A percentile compares a stretch with the other conserved stretches of the same genome.
Conservation (phyloP, 2,797 vertebrate genomes). For the Fratercula arctica region DNA sequence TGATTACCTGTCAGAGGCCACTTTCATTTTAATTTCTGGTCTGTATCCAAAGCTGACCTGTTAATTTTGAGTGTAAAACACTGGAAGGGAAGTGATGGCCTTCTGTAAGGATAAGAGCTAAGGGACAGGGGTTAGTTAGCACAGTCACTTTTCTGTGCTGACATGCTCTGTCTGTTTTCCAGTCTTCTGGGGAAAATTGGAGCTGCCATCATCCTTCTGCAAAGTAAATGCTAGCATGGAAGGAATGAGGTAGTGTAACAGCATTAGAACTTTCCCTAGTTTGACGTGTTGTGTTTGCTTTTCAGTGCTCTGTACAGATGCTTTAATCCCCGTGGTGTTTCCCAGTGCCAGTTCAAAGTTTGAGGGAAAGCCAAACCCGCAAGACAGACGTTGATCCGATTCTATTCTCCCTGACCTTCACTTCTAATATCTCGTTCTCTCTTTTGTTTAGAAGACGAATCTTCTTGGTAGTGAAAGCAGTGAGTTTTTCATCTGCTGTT, state of each 20-base stretch:
- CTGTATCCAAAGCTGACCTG: not conserved
- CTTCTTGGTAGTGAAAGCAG: not conserved
- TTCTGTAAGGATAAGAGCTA: not conserved
- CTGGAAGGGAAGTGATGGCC: not conserved
- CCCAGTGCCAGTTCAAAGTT: not conserved
- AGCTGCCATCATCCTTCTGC: not conserved
- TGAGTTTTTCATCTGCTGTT: not conserved
- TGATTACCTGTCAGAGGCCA: not conserved
- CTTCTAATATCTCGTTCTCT: not conserved
- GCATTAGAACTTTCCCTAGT: not conserved
- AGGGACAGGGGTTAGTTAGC: not conserved
- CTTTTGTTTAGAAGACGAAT: not conserved
- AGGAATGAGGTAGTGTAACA: not conserved
- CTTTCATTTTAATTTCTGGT: not conserved
- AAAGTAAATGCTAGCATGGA: accelerated
- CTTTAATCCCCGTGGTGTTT: not conserved
- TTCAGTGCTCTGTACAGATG: not conserved
- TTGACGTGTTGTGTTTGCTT: not conserved
- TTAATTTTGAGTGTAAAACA: not conserved
- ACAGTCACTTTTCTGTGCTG: not conserved
- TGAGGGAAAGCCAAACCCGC: not conserved
- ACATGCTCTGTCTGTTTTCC: accelerated
- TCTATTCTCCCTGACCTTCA: not conserved
- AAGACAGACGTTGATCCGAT: not conserved
- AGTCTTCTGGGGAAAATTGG: not conserved